Evolutionary conservation across 2,888 invertebrate genomes (phyloP).

Genomic region (Meandrusa payeni): DNA sequence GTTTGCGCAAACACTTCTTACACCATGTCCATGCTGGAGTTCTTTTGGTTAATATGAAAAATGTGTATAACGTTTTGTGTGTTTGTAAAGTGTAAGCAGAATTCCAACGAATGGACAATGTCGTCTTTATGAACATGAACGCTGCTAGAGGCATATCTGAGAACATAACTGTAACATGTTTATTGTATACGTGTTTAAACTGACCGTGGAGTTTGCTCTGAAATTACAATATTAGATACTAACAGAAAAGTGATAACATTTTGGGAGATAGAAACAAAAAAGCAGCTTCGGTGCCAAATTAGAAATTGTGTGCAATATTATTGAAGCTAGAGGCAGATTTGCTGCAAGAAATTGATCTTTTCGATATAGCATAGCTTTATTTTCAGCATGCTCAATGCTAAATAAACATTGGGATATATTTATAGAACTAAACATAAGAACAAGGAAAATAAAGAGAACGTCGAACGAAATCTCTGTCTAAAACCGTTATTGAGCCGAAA

Average conservation of each 20-base stretch:
- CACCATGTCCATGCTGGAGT: slow-evolving; percentile 74
- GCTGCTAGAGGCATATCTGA: slow-evolving; percentile 57
- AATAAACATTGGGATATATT: slow-evolving; percentile 5
- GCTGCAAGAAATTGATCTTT: slow-evolving; percentile 11
- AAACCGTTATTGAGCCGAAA: slow-evolving; percentile 71
- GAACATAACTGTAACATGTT: slow-evolving; percentile 55
- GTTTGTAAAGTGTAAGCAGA: slow-evolving; percentile 48
- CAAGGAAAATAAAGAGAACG: neutral
- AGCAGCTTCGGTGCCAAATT: slow-evolving; percentile 56
- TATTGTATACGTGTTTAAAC: slow-evolving; percentile 30
- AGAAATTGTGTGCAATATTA: slow-evolving; percentile 49
- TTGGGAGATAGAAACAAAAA: slow-evolving; percentile 61
- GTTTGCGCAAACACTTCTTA: slow-evolving; percentile 73
- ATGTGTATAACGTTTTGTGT: slow-evolving; percentile 39
- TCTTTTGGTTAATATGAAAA: slow-evolving; percentile 43
- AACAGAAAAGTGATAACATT: slow-evolving; percentile 25
- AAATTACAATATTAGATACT: slow-evolving; percentile 18
- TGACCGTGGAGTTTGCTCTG: slow-evolving; percentile 23
- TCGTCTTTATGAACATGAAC: slow-evolving; percentile 51
- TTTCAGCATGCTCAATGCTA: slow-evolving; percentile 11
- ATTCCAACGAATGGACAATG: slow-evolving; percentile 56
- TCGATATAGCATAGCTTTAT: slow-evolving; percentile 2
- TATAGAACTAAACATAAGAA: slow-evolving; percentile 4
- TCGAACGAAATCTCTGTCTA: slow-evolving; percentile 27
- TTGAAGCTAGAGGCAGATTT: slow-evolving; percentile 68